Conservation (phyloP, 2,888 invertebrate genomes). For the Epinotia demarniana region DNA sequence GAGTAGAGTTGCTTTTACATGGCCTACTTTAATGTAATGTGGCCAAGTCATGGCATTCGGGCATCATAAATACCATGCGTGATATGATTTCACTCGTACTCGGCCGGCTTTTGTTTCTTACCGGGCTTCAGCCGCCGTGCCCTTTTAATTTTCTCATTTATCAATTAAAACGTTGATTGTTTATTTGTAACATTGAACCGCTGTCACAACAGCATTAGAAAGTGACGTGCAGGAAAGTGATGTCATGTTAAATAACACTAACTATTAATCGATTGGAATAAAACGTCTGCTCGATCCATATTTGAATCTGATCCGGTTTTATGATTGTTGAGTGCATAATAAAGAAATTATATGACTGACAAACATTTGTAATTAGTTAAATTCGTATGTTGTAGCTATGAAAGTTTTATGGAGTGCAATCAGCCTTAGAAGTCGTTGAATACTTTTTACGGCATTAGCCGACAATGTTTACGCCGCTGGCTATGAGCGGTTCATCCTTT, state of each 20-base stretch:
- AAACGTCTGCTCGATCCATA: conserved; percentile 17
- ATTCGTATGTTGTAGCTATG: too few species aligned
- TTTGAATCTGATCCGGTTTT: conserved; percentile 10
- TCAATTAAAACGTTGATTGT: conserved; percentile 33
- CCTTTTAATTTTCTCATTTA: conserved; percentile 35
- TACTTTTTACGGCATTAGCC: too few species aligned
- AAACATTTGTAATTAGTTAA: too few species aligned
- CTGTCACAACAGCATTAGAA: conserved; percentile 45
- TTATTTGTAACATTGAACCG: conserved; percentile 30
- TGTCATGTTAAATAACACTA: conserved; percentile 40
- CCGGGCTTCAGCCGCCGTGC: neutral
- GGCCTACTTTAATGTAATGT: too few species aligned
- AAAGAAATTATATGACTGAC: too few species aligned
- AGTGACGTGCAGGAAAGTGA: conserved; percentile 39
- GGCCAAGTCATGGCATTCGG: too few species aligned
- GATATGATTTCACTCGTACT: neutral
- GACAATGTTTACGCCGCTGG: too few species aligned
- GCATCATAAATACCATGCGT: neutral
- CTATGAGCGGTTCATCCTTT: too few species aligned
- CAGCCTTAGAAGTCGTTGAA: too few species aligned
- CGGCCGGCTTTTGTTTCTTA: neutral
- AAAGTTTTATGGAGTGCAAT: too few species aligned
- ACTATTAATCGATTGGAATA: conserved; percentile 35
- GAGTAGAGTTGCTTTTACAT: too few species aligned
- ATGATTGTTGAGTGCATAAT: conserved; percentile 29